phyloP scores from a whole-genome alignment of 2,888 invertebrate species.

The Phrixothrix hirtus region DNA sequence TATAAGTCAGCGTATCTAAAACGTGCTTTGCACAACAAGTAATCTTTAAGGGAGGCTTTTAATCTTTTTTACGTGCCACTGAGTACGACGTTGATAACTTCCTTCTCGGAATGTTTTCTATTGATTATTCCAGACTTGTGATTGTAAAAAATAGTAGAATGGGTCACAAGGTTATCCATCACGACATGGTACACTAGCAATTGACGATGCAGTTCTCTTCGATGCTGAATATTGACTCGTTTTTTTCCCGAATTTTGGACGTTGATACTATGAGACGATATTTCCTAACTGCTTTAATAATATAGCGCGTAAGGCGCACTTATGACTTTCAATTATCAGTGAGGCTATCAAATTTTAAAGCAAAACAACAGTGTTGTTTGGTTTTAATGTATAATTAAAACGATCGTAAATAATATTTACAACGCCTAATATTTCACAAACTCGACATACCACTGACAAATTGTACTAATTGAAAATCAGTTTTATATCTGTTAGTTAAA shows the following conservation, averaged over 20 bases:
- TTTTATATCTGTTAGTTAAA: conserved; percentile 27
- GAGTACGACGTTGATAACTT: conserved; percentile 17
- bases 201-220: conserved; percentile 13
- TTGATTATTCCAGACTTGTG: conserved; percentile 17
- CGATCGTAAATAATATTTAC: conserved; percentile 30
- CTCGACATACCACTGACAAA: conserved; percentile 35
- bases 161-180: conserved; percentile 22
- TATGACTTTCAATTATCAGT: too few relatives aligned
- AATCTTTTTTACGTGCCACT: conserved; percentile 29
- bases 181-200: conserved; percentile 17
- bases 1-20: conserved; percentile 10
- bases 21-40: conserved; percentile 12
- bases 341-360: too few relatives aligned
- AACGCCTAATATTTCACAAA: conserved; percentile 35
- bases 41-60: conserved; percentile 11
- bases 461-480: conserved; percentile 37
- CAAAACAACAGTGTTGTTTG: conserved; percentile 13
- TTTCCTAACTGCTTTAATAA: neutral
- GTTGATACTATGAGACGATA: too few relatives aligned
- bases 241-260: neutral
- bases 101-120: conserved; percentile 20
- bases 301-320: too few relatives aligned
- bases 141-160: conserved; percentile 21
- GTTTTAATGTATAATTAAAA: conserved; percentile 16
- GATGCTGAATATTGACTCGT: conserved; percentile 5